phyloP scores from a whole-genome alignment of 1,140 invertebrate genomes.

The Spodoptera litura region DNA sequence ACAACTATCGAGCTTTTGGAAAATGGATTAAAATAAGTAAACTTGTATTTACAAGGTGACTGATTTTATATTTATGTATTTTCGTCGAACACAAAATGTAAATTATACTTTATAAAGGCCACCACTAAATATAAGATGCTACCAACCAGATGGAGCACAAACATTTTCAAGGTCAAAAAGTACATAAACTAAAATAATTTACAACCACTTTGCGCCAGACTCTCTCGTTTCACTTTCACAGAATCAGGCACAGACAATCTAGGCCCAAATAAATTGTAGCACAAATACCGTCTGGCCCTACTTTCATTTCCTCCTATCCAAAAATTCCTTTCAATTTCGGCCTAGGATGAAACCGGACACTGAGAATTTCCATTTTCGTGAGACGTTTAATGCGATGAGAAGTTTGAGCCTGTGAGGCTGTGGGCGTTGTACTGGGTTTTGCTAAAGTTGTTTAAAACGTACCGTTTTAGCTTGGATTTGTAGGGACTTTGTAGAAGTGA shows the following conservation, averaged over 20 bases:
- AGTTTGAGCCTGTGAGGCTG: neutral
- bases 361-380: conserved; percentile 15
- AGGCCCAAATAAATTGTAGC: conserved; percentile 16
- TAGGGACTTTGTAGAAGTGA: neutral
- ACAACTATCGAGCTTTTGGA: no score
- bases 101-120: no score
- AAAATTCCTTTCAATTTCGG: conserved; percentile 28
- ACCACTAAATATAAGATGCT: no score
- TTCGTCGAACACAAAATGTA: no score
- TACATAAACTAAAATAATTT: conserved; percentile 22
- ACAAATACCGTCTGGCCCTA: neutral
- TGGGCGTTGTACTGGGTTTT: neutral
- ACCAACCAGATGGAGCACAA: neutral
- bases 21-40: no score
- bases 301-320: conserved; percentile 35
- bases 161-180: conserved; percentile 2
- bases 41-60: no score
- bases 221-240: neutral
- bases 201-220: neutral
- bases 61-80: no score
- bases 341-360: conserved; percentile 27
- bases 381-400: conserved; percentile 1
- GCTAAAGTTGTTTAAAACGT: neutral
- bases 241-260: conserved; percentile 6
- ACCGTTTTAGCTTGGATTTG: neutral